phyloP scores from a whole-genome alignment of 37 sponge, comb jelly and placozoan species.

The Oopsacas minuta region DNA sequence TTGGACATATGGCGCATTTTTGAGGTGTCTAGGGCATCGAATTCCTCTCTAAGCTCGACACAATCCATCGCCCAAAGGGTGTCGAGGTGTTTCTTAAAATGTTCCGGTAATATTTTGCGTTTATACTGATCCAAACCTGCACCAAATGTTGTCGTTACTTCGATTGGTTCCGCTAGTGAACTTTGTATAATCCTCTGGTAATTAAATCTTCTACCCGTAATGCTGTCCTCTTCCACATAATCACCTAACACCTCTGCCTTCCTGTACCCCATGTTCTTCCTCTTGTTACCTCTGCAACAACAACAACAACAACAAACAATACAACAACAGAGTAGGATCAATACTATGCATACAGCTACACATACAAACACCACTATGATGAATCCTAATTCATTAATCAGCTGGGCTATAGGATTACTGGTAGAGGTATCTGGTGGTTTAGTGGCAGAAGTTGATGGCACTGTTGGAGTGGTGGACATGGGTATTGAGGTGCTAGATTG shows the following conservation, averaged over 20 bases:
- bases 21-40: background rate
- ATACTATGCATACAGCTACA: background rate
- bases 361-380: background rate
- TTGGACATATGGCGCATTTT: background rate
- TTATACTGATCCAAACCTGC: background rate
- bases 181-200: background rate
- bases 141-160: background rate
- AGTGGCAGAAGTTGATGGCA: background rate
- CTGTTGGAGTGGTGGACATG: background rate
- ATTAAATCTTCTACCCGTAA: background rate
- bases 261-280: background rate
- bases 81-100: constrained; percentile 12
- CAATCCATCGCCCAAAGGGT: background rate
- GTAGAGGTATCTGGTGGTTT: background rate
- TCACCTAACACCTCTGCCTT: background rate
- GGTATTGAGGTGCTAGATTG: background rate
- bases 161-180: background rate
- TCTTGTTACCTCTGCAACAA: background rate
- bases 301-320: background rate
- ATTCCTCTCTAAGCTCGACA: background rate
- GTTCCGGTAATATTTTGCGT: background rate
- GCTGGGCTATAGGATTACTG: background rate
- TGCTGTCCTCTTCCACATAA: background rate
- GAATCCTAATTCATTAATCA: too few relatives aligned
- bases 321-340: background rate